phyloP scores from a whole-genome alignment of 2,113 vertebrate genomes.

The Salvelinus namaycush region DNA sequence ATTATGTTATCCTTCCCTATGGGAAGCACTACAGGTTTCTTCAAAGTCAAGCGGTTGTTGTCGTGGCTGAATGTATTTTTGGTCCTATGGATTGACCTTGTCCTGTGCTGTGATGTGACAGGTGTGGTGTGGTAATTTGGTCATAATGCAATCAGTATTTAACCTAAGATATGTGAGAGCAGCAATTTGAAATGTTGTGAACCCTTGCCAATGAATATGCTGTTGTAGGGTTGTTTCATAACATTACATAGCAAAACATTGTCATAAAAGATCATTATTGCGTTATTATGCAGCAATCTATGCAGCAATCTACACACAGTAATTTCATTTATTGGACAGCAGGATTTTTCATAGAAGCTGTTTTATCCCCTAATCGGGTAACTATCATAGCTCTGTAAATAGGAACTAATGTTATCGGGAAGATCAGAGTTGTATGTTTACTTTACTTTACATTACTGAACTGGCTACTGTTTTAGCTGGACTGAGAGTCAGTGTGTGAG shows the following conservation, averaged over 20 bases:
- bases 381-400: not conserved
- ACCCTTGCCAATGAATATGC: not conserved
- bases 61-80: too few species aligned
- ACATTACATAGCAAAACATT: not conserved
- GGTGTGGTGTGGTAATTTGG: not conserved
- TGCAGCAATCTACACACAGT: not conserved
- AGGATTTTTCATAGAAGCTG: not conserved
- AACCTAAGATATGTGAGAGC: not conserved
- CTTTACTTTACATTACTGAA: not conserved
- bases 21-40: not conserved
- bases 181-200: not conserved
- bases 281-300: not conserved
- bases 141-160: not conserved
- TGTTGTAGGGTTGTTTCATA: not conserved
- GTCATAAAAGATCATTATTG: not conserved
- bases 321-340: not conserved
- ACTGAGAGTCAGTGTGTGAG: not conserved
- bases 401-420: not conserved
- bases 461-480: not conserved
- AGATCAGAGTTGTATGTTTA: not conserved
- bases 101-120: not conserved
- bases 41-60: too few species aligned
- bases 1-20: constrained; percentile 11
- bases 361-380: not conserved
- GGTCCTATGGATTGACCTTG: too few species aligned